Evolutionary conservation across 64 coral and sea anemone genomes (phyloP).

Genomic region (Actinia equina): DNA sequence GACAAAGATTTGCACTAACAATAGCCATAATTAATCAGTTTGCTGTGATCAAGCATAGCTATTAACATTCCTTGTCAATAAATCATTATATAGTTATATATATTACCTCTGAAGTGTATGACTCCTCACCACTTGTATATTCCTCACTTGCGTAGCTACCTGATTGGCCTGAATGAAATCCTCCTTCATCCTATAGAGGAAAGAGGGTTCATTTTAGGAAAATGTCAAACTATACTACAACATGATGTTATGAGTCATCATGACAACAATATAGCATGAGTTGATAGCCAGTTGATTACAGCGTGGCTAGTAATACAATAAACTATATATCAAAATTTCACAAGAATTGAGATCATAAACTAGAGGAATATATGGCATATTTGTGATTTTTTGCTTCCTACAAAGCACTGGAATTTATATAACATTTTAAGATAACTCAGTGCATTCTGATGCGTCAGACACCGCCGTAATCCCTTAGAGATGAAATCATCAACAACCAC

Average conservation of each 20-base stretch:
- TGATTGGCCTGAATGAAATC: constrained; percentile 65
- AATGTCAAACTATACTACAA: background rate
- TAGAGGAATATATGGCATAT: too few relatives aligned
- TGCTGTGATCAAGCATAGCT: background rate
- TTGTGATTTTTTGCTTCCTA: too few relatives aligned
- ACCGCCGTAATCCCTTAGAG: too few relatives aligned
- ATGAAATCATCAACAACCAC: background rate
- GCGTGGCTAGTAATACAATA: background rate
- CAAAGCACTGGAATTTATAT: too few relatives aligned
- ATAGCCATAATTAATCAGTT: constrained; percentile 3
- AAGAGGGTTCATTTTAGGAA: background rate
- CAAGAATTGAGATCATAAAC: too few relatives aligned
- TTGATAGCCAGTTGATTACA: background rate
- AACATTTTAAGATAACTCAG: too few relatives aligned
- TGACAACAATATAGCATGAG: background rate
- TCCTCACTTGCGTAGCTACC: constrained; percentile 90
- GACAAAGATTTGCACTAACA: background rate
- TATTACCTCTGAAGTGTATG: constrained; percentile 70
- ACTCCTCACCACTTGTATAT: constrained; percentile 80
- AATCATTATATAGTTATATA: background rate
- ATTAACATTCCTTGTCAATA: constrained; percentile 8
- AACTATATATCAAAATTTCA: too few relatives aligned
- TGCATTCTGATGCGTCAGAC: background rate
- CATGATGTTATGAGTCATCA: background rate
- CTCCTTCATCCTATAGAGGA: constrained; percentile 60